Evolutionary conservation across 1,140 invertebrate genomes (phyloP).

Genomic region (Neodiprion pinetum): DNA sequence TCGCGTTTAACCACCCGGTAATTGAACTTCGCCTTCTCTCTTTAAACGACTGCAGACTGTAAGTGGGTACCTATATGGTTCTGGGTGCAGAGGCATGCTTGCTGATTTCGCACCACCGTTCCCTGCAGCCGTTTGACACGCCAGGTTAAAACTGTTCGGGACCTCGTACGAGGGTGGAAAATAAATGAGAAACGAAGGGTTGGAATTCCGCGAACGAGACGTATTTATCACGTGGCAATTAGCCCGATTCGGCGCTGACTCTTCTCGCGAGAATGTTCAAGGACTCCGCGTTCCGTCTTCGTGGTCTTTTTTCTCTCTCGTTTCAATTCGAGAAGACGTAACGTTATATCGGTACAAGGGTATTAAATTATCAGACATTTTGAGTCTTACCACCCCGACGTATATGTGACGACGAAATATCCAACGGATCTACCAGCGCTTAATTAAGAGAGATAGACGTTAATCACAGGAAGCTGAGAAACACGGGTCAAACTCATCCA

Average conservation of each 20-base stretch:
- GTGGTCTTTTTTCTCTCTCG: too few species aligned
- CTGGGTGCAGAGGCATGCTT: not conserved
- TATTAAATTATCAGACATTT: not conserved
- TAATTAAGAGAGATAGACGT: not conserved
- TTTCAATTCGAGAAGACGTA: too few species aligned
- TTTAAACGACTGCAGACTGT: too few species aligned
- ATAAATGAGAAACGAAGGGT: conserved; percentile 33
- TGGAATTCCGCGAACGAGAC: conserved; percentile 54
- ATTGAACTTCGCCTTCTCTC: too few species aligned
- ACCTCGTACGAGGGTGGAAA: not conserved
- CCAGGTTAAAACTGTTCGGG: not conserved
- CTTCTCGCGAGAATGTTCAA: conserved; percentile 37
- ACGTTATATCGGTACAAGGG: too few species aligned
- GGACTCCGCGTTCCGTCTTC: too few species aligned
- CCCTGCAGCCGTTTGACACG: not conserved
- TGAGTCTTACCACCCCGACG: not conserved
- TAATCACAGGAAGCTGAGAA: not conserved
- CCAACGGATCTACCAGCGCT: too few species aligned
- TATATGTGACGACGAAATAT: not conserved
- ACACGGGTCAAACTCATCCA: not conserved
- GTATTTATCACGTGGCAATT: conserved; percentile 58
- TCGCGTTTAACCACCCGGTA: too few species aligned
- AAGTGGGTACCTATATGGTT: not conserved
- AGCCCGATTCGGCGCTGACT: conserved; percentile 57
- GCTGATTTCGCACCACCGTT: not conserved